Conservation (phyloP, 2,888 invertebrate genomes). For the Ctenicera cuprea region DNA sequence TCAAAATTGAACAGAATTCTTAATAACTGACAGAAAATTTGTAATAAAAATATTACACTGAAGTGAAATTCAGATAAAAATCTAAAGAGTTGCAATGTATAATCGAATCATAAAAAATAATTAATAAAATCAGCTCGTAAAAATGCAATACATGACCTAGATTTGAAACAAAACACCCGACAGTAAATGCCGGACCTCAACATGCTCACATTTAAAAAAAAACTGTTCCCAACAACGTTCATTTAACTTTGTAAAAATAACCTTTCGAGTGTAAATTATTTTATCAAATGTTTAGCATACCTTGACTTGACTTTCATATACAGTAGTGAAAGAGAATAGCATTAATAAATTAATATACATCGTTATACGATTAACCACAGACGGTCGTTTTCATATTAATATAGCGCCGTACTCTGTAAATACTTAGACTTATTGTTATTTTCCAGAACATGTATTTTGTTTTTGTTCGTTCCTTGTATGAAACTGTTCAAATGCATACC, state of each 20-base stretch:
- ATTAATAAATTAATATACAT: conserved; percentile 57
- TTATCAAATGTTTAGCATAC: conserved; percentile 57
- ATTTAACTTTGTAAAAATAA: conserved; percentile 43
- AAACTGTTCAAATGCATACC: conserved; percentile 31
- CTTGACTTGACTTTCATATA: conserved; percentile 55
- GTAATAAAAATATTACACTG: too few species aligned
- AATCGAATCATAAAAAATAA: background rate
- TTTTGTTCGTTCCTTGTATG: conserved; percentile 26
- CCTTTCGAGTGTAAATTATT: conserved; percentile 53
- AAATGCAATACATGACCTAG: conserved; percentile 30
- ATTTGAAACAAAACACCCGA: conserved; percentile 25
- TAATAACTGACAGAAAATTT: too few species aligned
- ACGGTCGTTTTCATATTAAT: conserved; percentile 53
- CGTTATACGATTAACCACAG: conserved; percentile 57
- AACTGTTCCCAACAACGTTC: conserved; percentile 41
- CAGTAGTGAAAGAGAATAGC: conserved; percentile 58
- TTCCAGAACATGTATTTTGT: conserved; percentile 32
- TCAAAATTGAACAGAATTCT: too few species aligned
- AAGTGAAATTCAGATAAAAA: background rate
- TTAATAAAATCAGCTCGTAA: conserved; percentile 22
- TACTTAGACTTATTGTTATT: conserved; percentile 53
- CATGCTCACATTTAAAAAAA: conserved; percentile 42
- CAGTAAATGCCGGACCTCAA: conserved; percentile 10
- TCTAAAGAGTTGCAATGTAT: background rate
- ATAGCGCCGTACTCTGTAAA: conserved; percentile 58